Percentiles rank a stretch among this genome's conserved stretches.
Evolutionary conservation across 2,113 vertebrate genomes (phyloP).

Genomic region (Siniperca knerii): DNA sequence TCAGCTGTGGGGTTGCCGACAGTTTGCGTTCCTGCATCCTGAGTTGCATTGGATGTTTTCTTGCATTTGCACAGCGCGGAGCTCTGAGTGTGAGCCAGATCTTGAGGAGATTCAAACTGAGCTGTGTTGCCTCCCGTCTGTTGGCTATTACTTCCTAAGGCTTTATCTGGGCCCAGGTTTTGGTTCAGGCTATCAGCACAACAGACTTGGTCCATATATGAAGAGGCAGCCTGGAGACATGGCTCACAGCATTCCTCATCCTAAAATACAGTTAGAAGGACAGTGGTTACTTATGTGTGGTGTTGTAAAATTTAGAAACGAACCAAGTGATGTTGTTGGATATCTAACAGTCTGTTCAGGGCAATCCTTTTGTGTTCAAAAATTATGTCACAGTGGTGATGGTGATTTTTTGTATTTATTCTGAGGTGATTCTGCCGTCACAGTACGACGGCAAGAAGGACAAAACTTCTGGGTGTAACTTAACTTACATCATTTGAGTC

Average conservation of each 20-base stretch:
- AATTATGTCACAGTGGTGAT: too few species aligned
- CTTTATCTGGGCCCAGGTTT: neutral
- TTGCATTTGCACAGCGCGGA: slow-evolving; percentile 31
- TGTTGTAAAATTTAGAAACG: neutral
- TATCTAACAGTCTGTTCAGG: too few species aligned
- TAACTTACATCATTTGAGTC: slow-evolving; percentile 85
- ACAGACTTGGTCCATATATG: neutral
- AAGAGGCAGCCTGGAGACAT: neutral
- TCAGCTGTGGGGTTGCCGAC: neutral
- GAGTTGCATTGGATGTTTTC: slow-evolving; percentile 18
- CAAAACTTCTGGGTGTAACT: slow-evolving; percentile 29
- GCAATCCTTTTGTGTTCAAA: neutral
- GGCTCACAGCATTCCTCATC: slow-evolving; percentile 40
- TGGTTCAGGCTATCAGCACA: neutral
- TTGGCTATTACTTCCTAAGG: neutral
- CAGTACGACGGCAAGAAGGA: neutral
- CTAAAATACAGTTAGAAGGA: slow-evolving; percentile 36
- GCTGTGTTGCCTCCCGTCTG: neutral
- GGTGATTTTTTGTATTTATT: neutral
- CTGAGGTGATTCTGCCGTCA: neutral
- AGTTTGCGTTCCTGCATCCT: slow-evolving; percentile 85
- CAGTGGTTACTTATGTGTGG: neutral
- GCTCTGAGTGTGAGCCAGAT: slow-evolving; percentile 22
- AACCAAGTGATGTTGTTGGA: too few species aligned
- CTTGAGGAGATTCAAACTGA: slow-evolving; percentile 34